Percentiles rank a stretch among this genome's conserved stretches.
These are phyloP conservation scores for Gerris lacustris DNA, from an alignment of 2,888 invertebrate genomes.

Conservation along the genomic window DNA sequence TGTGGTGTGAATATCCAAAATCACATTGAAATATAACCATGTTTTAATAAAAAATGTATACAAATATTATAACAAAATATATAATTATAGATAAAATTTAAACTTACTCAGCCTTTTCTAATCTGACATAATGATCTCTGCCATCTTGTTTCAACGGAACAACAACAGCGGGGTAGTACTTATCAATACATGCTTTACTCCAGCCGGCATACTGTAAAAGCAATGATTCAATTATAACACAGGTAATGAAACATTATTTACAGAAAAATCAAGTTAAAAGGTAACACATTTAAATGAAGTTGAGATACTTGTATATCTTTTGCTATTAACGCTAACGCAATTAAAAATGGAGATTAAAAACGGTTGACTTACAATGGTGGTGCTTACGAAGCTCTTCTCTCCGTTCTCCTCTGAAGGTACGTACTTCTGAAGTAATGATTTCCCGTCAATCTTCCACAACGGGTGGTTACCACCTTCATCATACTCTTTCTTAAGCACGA, in stretches of 20 bases:
- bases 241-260: too few species aligned
- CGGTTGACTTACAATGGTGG: conserved; percentile 22
- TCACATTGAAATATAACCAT: too few species aligned
- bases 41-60: too few species aligned
- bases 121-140: conserved; percentile 22
- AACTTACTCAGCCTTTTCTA: conserved; percentile 16
- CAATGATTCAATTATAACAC: too few species aligned
- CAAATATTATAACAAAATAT: too few species aligned
- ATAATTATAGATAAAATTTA: too few species aligned
- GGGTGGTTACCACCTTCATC: conserved; percentile 23
- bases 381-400: conserved; percentile 24
- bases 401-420: conserved; percentile 20
- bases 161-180: conserved; percentile 23
- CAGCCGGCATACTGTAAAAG: conserved; percentile 25
- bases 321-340: too few species aligned
- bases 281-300: too few species aligned
- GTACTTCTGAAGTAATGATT: conserved; percentile 25
- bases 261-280: too few species aligned
- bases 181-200: conserved; percentile 23
- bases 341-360: too few species aligned
- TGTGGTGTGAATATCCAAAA: too few species aligned
- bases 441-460: conserved; percentile 26
- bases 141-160: conserved; percentile 21
- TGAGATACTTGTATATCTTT: too few species aligned
- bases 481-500: conserved; percentile 24